phyloP scores from a whole-genome alignment of 2,113 vertebrate genomes.

The Montifringilla adamsi region DNA sequence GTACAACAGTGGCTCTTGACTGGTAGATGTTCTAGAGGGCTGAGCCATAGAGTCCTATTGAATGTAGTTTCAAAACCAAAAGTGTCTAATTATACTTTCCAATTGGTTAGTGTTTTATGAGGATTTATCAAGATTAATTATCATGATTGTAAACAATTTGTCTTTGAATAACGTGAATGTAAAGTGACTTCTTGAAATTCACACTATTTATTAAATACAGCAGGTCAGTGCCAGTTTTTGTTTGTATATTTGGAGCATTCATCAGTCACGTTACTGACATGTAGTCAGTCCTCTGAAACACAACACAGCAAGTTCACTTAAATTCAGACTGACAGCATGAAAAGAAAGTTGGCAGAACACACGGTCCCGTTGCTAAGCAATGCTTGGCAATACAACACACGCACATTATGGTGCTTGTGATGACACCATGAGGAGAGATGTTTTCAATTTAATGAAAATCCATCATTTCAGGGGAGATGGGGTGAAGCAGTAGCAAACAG shows the following conservation, averaged over 20 bases:
- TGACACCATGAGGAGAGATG: constrained; percentile 28
- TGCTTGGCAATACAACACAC: constrained; percentile 44
- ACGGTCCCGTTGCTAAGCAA: constrained; percentile 69
- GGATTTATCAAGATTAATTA: constrained; percentile 37
- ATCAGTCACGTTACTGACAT: constrained; percentile 44
- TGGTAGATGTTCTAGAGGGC: background rate
- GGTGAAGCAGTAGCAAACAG: background rate
- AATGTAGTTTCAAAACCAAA: constrained; percentile 5
- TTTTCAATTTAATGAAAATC: constrained; percentile 38
- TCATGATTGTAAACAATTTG: constrained; percentile 44
- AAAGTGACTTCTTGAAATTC: constrained; percentile 32
- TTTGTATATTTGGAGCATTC: constrained; percentile 32
- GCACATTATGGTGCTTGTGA: constrained; percentile 30
- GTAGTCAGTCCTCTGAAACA: constrained; percentile 63
- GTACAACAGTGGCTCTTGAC: background rate
- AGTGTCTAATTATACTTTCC: constrained; percentile 4
- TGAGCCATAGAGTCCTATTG: background rate
- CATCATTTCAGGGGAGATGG: background rate
- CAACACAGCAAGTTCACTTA: constrained; percentile 57
- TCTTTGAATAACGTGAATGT: background rate
- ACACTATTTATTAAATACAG: constrained; percentile 17
- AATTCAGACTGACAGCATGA: constrained; percentile 67
- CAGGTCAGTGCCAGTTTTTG: constrained; percentile 9
- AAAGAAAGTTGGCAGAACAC: constrained; percentile 72
- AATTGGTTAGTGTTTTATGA: constrained; percentile 2